These are phyloP conservation scores for Eupithecia inturbata DNA, from an alignment of 2,888 invertebrate species.

Conservation along the genomic window DNA sequence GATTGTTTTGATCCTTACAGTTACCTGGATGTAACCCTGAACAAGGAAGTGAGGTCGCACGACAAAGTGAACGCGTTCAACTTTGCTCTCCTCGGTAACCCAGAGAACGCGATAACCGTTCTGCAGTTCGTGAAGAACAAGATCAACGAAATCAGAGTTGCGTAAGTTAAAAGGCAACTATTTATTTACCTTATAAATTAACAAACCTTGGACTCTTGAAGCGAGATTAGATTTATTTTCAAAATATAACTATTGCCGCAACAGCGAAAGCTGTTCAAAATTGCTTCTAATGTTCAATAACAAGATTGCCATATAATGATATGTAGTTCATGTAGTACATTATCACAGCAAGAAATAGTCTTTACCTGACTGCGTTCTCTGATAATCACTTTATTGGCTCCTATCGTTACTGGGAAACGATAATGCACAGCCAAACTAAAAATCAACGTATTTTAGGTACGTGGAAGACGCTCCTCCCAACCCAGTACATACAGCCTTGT, in stretches of 20 bases:
- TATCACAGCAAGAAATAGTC: not conserved
- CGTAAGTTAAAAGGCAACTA: conserved; percentile 58
- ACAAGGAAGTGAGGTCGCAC: conserved; percentile 67
- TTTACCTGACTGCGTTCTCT: not conserved
- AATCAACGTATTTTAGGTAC: conserved; percentile 55
- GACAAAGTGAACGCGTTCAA: conserved; percentile 74
- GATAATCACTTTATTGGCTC: not conserved
- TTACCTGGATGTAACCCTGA: conserved; percentile 68
- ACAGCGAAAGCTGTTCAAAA: not conserved
- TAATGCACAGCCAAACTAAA: not conserved
- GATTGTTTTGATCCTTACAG: conserved; percentile 8
- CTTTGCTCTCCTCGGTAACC: conserved; percentile 72
- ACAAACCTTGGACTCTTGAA: not conserved
- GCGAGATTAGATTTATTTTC: not conserved
- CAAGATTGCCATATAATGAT: not conserved
- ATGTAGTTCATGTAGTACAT: not conserved
- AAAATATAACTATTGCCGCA: not conserved
- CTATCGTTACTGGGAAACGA: not conserved
- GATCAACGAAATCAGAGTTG: conserved; percentile 65
- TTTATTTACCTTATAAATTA: no score
- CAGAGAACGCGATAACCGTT: conserved; percentile 61
- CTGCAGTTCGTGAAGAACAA: conserved; percentile 72
- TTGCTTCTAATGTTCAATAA: not conserved
- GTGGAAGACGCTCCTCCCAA: conserved; percentile 69
- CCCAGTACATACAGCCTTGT: conserved; percentile 70